Evolutionary conservation across 2,888 invertebrate genomes (phyloP), one percentile per base, ranked within the genome.

Genomic region (Polyommatus iphigenia): DNA sequence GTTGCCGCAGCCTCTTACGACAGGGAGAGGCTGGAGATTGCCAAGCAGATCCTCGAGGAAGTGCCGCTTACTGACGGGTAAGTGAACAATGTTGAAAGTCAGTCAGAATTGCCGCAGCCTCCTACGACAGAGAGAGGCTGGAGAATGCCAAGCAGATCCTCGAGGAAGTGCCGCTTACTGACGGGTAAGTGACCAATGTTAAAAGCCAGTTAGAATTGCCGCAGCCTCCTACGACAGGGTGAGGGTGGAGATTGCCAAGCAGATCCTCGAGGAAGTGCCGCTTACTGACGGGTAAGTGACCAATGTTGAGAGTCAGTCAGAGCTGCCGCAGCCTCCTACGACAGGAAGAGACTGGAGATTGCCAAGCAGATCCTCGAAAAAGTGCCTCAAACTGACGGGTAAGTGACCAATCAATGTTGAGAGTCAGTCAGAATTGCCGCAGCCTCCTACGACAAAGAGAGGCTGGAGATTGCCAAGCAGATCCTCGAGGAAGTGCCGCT

Each of bases 11-110:
- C 95, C 0, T 92, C 95, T 0, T 94, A 95, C 82, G 94, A 95
- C 80, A 90, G 95, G 20, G 95, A 95, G 83, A 87, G 95, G 10
- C 90, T 96, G 29, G 95, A 95, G 83, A 95, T 94, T 6, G 96
- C 96, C 77, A 94, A 95, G 83, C 95, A 95, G 85, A 95, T 96
- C 78, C 89, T 96, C 73, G 94, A 95, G 75, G 96, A 96, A 84
- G 96, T 96, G n/a, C 96, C 96, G 2, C 93, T 96, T 18, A 96
- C 96, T 83, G 96, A 96, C 81, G 96, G 96, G 95, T 95, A 81
- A 88, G 91, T 46, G 0, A 62, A 15, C 59, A 20, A 8, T 4
- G 15, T 15, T 50, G 50, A 13, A 15, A 50, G 50, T 50, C 50
- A 15, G 50, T 50, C 15, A 50, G 50, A 50, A 15, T 46, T 13